Evolutionary conservation across 2,797 vertebrate species (phyloP).

Genomic region (Muscicapa striata): DNA sequence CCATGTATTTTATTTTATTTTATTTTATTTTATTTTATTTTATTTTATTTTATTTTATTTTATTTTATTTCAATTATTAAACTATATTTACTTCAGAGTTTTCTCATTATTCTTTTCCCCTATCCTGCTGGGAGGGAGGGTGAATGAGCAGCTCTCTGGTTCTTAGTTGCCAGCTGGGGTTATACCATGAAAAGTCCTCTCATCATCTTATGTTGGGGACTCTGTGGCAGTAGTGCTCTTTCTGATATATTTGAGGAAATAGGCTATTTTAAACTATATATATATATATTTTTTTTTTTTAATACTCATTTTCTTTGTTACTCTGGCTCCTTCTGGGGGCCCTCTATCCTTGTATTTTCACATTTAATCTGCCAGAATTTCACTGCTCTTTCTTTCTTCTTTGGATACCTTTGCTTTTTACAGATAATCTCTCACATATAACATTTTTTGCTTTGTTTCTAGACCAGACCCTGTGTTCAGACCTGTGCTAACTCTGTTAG

Average conservation of each 20-base stretch:
- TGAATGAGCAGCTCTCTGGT: neutral
- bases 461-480: neutral
- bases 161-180: neutral
- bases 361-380: neutral
- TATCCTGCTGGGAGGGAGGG: neutral
- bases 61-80: neutral
- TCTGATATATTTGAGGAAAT: neutral
- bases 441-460: neutral
- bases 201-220: neutral
- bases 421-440: neutral
- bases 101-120: neutral
- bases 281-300: neutral
- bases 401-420: neutral
- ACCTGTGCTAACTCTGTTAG: neutral
- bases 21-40: neutral
- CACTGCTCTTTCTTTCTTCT: neutral
- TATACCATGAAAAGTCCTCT: neutral
- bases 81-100: neutral
- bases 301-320: neutral
- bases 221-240: neutral
- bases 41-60: neutral
- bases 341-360: neutral
- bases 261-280: neutral
- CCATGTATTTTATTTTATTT: neutral
- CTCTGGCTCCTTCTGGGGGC: rapidly evolving